phyloP scores from a whole-genome alignment of 2,797 vertebrate genomes.

The Lutjanus argentimaculatus region DNA sequence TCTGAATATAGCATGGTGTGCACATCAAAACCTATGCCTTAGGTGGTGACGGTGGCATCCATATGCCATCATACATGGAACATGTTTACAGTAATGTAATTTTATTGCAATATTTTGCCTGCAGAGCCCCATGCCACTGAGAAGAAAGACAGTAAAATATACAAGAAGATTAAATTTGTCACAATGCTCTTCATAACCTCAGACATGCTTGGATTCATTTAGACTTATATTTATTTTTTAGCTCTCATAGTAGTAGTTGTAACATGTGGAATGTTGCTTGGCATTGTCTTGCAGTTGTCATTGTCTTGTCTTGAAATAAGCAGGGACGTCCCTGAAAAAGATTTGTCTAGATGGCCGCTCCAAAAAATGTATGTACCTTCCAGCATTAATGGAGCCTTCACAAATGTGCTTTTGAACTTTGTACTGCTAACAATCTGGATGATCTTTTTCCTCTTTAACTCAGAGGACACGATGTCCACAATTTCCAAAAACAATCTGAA shows the following conservation, averaged over 20 bases:
- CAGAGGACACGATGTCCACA: no score
- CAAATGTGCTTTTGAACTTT: no score
- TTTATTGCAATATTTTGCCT: conserved; percentile 35
- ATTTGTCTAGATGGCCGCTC: no score
- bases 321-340: no score
- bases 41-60: conserved; percentile 62
- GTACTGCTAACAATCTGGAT: no score
- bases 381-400: no score
- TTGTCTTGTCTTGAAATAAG: no score
- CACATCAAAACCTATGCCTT: conserved; percentile 74
- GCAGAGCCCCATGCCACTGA: not conserved
- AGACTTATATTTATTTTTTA: not conserved
- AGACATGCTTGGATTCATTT: not conserved
- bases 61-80: conserved; percentile 66
- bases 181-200: not conserved
- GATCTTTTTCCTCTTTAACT: no score
- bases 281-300: no score
- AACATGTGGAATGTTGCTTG: no score
- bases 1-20: conserved; percentile 69
- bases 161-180: not conserved
- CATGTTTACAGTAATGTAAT: conserved; percentile 58
- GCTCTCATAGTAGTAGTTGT: not conserved
- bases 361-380: no score
- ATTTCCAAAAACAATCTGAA: no score
- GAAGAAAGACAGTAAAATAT: not conserved